phyloP scores from a whole-genome alignment of 1,140 invertebrate species.

The Anastatus disparis region DNA sequence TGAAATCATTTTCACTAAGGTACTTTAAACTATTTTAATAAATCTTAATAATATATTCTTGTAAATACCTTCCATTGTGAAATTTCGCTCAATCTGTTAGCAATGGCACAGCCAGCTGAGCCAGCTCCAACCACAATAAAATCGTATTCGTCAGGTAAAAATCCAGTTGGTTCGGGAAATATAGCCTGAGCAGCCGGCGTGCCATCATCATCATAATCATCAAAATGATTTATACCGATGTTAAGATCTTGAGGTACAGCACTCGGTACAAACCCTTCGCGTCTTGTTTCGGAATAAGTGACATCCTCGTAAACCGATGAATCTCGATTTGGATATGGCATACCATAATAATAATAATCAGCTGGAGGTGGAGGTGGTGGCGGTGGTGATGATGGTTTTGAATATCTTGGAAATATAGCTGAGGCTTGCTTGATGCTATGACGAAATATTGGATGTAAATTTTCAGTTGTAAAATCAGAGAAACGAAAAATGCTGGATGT shows the following conservation, averaged over 20 bases:
- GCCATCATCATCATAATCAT: neutral
- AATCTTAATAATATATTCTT: no score
- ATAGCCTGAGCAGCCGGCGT: neutral
- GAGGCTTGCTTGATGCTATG: neutral
- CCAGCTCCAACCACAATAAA: conserved; percentile 74
- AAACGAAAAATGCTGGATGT: neutral
- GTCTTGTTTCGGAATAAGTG: neutral
- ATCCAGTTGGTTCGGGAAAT: conserved; percentile 32
- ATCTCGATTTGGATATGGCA: neutral
- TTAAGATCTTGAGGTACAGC: neutral
- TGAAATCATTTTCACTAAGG: no score
- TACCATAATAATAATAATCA: neutral
- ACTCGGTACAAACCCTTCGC: neutral
- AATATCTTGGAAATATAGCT: neutral
- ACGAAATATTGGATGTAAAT: neutral
- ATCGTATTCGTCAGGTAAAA: conserved; percentile 58
- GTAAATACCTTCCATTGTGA: conserved; percentile 62
- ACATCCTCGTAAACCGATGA: neutral
- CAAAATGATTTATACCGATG: neutral
- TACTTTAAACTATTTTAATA: no score
- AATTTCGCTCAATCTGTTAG: conserved; percentile 71
- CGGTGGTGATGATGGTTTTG: neutral
- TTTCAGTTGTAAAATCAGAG: neutral
- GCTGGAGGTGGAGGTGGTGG: neutral
- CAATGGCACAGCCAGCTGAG: conserved; percentile 75